Evolutionary conservation across 2,797 vertebrate genomes (phyloP).

Genomic region (Lophius americanus): DNA sequence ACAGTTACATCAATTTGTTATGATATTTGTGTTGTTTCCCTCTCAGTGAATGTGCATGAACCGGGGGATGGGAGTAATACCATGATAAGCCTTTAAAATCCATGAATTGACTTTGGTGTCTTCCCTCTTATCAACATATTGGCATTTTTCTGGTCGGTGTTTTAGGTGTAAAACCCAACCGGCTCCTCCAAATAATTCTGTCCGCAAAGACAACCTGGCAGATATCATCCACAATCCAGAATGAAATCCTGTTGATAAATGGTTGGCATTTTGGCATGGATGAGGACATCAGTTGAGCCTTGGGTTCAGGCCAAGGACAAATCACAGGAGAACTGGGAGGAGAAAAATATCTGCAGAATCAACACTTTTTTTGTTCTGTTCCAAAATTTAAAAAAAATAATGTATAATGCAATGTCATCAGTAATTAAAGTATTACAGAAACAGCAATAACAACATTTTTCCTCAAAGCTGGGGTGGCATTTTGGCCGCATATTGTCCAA

Average conservation of each 20-base stretch:
- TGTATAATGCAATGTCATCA: background rate
- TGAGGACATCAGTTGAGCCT: constrained; percentile 35
- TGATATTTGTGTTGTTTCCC: constrained; percentile 9
- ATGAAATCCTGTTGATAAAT: constrained; percentile 87
- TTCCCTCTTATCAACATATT: constrained; percentile 66
- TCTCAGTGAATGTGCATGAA: constrained; percentile 68
- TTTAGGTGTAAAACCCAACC: constrained; percentile 57
- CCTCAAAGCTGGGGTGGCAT: constrained; percentile 54
- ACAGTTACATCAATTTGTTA: constrained; percentile 61
- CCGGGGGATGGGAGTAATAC: constrained; percentile 58
- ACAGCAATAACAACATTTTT: constrained; percentile 7
- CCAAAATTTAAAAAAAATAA: too few relatives aligned
- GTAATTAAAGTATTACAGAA: constrained; percentile 18
- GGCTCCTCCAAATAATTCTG: constrained; percentile 71
- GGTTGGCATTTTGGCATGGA: constrained; percentile 66
- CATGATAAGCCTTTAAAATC: constrained; percentile 75
- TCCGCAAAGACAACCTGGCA: constrained; percentile 69
- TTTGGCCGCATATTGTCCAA: constrained; percentile 73
- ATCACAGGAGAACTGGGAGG: constrained; percentile 15
- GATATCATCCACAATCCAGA: constrained; percentile 58
- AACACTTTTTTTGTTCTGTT: constrained; percentile 5
- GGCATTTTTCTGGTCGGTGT: constrained; percentile 61
- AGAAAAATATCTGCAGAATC: background rate
- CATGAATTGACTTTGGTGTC: constrained; percentile 72
- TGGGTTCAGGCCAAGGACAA: constrained; percentile 34